phyloP scores from a whole-genome alignment of 2,888 invertebrate species.

The Hofmannophila pseudospretella region DNA sequence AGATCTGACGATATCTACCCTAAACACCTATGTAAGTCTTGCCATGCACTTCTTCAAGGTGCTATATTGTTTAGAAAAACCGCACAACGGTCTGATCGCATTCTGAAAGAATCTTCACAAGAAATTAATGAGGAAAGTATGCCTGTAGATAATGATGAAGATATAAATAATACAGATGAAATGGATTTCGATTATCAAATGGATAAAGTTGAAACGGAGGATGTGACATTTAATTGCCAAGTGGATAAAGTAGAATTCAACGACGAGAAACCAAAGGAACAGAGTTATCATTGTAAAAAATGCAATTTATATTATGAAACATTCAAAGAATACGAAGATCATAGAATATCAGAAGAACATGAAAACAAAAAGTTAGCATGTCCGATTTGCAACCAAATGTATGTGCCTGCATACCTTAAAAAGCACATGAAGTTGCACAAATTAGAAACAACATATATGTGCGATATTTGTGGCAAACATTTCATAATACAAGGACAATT shows the following conservation, averaged over 20 bases:
- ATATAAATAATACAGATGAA: constrained; percentile 10
- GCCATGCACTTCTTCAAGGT: constrained; percentile 45
- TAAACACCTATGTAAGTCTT: constrained; percentile 51
- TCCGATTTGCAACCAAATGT: constrained; percentile 51
- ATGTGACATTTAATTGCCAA: constrained; percentile 15
- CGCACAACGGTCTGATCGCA: constrained; percentile 38
- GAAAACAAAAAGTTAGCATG: constrained; percentile 47
- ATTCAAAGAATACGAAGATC: constrained; percentile 45
- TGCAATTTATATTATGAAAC: constrained; percentile 48
- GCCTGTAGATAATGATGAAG: constrained; percentile 4
- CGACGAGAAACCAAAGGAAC: constrained; percentile 7
- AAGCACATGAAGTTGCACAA: constrained; percentile 49
- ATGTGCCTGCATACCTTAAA: constrained; percentile 45
- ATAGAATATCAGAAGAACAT: constrained; percentile 49
- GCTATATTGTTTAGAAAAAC: constrained; percentile 59
- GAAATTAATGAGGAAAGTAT: constrained; percentile 9
- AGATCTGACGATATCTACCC: constrained; percentile 44
- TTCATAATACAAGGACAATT: constrained; percentile 48
- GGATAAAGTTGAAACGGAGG: constrained; percentile 12
- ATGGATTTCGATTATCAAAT: not conserved
- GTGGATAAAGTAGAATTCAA: constrained; percentile 18
- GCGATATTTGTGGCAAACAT: constrained; percentile 65
- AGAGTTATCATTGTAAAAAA: constrained; percentile 35
- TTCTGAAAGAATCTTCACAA: not conserved
- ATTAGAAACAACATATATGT: constrained; percentile 38